These are phyloP conservation scores for Haplochromis burtoni DNA, from an alignment of 2,113 vertebrate genomes.

Conservation along the genomic window DNA sequence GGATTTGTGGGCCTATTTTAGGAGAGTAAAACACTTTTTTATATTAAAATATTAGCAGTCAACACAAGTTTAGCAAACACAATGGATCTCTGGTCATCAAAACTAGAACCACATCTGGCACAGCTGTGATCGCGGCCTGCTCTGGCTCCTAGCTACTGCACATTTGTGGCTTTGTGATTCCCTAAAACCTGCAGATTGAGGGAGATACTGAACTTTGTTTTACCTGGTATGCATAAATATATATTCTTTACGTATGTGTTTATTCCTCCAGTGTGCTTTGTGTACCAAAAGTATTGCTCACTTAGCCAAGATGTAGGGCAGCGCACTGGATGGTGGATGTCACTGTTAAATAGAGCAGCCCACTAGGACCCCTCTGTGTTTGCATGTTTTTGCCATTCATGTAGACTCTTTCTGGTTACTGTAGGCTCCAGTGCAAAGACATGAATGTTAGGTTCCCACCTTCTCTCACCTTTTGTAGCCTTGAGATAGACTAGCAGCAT, in stretches of 20 bases:
- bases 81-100: neutral
- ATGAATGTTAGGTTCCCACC: accelerated
- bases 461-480: neutral
- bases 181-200: neutral
- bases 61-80: neutral
- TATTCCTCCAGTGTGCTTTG: neutral
- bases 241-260: neutral
- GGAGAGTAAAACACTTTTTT: neutral
- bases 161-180: neutral
- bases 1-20: neutral
- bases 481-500: neutral
- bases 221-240: accelerated
- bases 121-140: neutral
- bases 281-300: accelerated
- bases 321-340: neutral
- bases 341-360: neutral
- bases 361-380: neutral
- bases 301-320: neutral
- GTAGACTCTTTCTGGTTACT: neutral
- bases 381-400: accelerated
- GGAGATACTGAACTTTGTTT: neutral
- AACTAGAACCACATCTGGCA: neutral
- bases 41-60: neutral
- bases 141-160: neutral
- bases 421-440: neutral